A percentile compares a stretch with the other conserved stretches of the same genome.
phyloP scores from a whole-genome alignment of 2,888 invertebrate species.

The Cataglyphis albicans region DNA sequence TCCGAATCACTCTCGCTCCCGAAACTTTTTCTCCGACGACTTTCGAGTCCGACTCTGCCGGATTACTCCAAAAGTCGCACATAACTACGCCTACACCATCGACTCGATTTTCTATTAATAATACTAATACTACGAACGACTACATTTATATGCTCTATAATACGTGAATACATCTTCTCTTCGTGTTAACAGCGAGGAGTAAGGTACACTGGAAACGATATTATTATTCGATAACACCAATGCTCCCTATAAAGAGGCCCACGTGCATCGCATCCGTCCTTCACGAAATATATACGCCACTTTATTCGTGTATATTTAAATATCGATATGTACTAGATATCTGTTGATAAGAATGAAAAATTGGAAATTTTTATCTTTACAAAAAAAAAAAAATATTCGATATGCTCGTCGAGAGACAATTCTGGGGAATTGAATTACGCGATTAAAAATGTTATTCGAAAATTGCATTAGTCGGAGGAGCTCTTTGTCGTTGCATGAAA shows the following conservation, averaged over 20 bases:
- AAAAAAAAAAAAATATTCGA: background rate
- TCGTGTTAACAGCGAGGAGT: constrained; percentile 49
- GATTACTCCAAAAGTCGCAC: constrained; percentile 39
- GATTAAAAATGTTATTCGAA: constrained; percentile 3
- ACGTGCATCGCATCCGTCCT: constrained; percentile 47
- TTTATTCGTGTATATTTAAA: background rate
- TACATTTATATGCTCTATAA: constrained; percentile 63
- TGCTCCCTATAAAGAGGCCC: constrained; percentile 64
- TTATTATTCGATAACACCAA: constrained; percentile 60
- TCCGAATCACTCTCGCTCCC: background rate
- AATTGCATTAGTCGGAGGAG: background rate
- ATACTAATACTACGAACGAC: constrained; percentile 65
- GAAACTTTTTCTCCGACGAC: constrained; percentile 6
- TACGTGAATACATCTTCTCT: constrained; percentile 58
- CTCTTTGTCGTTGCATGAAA: background rate
- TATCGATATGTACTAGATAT: background rate
- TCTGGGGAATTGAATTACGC: background rate
- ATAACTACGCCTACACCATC: constrained; percentile 69
- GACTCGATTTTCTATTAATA: constrained; percentile 62
- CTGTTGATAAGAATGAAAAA: background rate
- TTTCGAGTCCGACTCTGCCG: constrained; percentile 48
- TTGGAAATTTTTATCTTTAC: background rate
- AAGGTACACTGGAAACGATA: constrained; percentile 52
- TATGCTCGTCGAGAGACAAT: background rate
- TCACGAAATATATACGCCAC: background rate